A percentile compares a stretch with the other conserved stretches of the same genome.
Evolutionary conservation across 2,797 vertebrate species (phyloP).

Genomic region (Danio albolineatus): DNA sequence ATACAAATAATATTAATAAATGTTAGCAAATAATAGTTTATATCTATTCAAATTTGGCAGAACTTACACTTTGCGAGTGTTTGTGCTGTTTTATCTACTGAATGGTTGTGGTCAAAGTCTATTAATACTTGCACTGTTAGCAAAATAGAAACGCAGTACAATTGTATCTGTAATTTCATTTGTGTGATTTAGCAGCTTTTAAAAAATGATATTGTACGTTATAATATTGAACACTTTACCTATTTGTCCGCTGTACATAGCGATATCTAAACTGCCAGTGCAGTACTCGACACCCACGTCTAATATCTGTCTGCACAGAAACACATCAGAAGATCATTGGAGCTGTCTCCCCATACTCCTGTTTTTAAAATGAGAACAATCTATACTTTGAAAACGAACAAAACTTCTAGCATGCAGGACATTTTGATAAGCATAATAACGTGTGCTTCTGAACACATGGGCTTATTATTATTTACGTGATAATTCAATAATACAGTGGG

Average conservation of each 20-base stretch:
- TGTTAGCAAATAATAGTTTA: no score
- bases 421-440: no score
- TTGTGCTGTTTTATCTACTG: neutral
- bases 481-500: neutral
- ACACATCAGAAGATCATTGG: neutral
- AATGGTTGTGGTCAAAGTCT: neutral
- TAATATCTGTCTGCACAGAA: neutral
- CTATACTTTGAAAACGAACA: slow-evolving; percentile 4
- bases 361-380: neutral
- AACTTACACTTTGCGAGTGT: neutral
- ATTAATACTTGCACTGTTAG: neutral
- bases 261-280: neutral
- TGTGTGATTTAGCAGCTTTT: neutral
- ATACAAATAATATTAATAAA: no score
- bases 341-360: slow-evolving; percentile 14
- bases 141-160: no score
- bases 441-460: neutral
- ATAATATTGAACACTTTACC: slow-evolving; percentile 34
- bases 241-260: slow-evolving; percentile 14
- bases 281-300: slow-evolving; percentile 4
- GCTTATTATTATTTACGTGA: neutral
- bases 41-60: no score
- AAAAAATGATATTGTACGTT: neutral
- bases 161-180: neutral
- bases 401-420: accelerated